Conservation (phyloP, 2,888 invertebrate species). For the Cryptus armator region DNA sequence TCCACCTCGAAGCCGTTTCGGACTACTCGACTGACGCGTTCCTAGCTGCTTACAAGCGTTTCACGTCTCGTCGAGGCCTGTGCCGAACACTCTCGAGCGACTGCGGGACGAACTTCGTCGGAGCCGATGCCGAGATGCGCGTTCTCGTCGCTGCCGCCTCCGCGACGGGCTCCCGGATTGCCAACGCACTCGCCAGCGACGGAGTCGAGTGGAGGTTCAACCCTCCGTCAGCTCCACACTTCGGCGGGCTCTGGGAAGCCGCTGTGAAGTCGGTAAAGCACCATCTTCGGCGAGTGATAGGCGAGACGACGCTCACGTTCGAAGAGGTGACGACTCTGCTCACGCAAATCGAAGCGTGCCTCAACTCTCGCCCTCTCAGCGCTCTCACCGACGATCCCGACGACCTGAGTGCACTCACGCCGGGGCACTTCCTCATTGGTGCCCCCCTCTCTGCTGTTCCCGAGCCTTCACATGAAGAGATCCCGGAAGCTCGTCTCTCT, state of each 20-base stretch:
- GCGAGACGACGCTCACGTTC: not conserved
- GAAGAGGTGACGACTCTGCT: not conserved
- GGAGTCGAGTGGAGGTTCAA: slow-evolving; percentile 74
- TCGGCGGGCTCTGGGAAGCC: slow-evolving; percentile 77
- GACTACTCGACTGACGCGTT: slow-evolving; percentile 69
- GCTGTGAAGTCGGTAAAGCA: slow-evolving; percentile 75
- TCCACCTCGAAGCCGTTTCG: slow-evolving; percentile 68
- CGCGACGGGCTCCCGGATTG: not conserved
- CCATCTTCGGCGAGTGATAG: not conserved
- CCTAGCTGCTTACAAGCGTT: slow-evolving; percentile 67
- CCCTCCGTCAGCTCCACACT: slow-evolving; percentile 74
- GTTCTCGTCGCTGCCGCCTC: slow-evolving; percentile 8
- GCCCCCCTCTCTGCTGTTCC: slow-evolving; percentile 60
- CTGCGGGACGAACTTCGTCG: slow-evolving; percentile 72
- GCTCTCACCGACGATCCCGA: not conserved
- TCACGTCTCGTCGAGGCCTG: slow-evolving; percentile 64
- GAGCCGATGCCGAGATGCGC: slow-evolving; percentile 63
- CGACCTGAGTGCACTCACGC: not conserved
- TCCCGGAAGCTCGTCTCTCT: slow-evolving; percentile 62
- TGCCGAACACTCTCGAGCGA: slow-evolving; percentile 65
- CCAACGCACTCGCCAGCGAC: slow-evolving; percentile 37
- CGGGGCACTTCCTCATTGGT: not conserved
- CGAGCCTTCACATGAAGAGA: slow-evolving; percentile 68
- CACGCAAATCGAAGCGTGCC: not conserved
- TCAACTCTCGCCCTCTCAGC: slow-evolving; percentile 3